A percentile compares a stretch with the other conserved stretches of the same genome.
phyloP scores from a whole-genome alignment of 2,113 vertebrate species.

The Neogobius melanostomus region DNA sequence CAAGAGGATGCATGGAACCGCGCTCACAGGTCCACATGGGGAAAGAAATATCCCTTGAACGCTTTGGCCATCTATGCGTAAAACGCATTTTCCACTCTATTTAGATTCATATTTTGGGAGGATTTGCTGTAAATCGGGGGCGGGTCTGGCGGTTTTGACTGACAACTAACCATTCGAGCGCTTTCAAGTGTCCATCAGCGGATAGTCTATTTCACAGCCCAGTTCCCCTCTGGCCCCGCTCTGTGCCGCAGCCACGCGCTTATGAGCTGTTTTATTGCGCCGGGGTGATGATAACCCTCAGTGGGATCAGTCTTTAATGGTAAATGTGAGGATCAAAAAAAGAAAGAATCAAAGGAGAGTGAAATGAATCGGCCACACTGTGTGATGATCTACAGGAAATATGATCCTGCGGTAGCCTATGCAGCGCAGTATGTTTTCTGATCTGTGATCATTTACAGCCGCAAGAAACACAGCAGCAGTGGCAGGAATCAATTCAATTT shows the following conservation, averaged over 20 bases:
- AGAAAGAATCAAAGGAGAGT: conserved; percentile 23
- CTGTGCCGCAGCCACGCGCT: conserved; percentile 15
- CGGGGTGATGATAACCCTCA: conserved; percentile 20
- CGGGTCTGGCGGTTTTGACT: conserved; percentile 42
- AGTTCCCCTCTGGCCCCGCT: conserved; percentile 61
- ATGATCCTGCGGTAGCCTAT: neutral
- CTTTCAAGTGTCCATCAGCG: conserved; percentile 61
- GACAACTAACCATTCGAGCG: conserved; percentile 57
- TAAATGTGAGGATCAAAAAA: conserved; percentile 27
- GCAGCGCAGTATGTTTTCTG: neutral
- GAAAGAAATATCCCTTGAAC: conserved; percentile 13
- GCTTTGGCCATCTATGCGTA: conserved; percentile 32
- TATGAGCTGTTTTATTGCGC: conserved; percentile 9
- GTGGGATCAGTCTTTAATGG: conserved; percentile 34
- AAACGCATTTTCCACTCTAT: conserved; percentile 57
- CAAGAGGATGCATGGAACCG: conserved; percentile 21
- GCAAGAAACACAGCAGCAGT: no score
- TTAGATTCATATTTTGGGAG: conserved; percentile 56
- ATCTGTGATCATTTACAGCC: neutral
- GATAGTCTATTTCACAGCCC: conserved; percentile 71
- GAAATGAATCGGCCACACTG: conserved; percentile 15
- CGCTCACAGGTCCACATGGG: neutral
- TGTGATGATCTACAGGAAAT: conserved; percentile 21
- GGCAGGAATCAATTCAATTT: no score
- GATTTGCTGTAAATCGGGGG: conserved; percentile 47